Conservation (phyloP, 2,113 vertebrate species). For the Vombatus ursinus region DNA sequence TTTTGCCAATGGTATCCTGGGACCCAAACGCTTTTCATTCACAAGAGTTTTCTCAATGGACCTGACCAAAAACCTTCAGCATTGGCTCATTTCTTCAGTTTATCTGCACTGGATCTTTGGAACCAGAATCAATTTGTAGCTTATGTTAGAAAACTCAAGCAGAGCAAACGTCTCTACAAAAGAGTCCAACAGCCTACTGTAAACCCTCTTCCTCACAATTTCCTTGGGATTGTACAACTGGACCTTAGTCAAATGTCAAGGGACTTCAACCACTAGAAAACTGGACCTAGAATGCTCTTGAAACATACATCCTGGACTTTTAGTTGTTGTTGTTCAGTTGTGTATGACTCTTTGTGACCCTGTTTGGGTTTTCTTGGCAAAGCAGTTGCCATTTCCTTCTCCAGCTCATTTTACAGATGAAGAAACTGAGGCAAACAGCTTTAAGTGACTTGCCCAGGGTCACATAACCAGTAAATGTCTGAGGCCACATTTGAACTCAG, state of each 20-base stretch:
- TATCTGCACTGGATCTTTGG: constrained; percentile 50
- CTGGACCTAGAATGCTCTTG: constrained; percentile 41
- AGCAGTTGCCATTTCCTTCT: neutral
- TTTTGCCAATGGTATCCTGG: neutral
- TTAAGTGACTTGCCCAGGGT: neutral
- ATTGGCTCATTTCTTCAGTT: constrained; percentile 38
- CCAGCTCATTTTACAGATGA: neutral
- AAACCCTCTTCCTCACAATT: neutral
- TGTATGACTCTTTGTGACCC: neutral
- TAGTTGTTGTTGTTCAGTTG: neutral
- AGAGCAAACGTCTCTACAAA: neutral
- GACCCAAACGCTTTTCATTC: neutral
- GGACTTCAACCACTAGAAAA: neutral
- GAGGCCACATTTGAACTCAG: neutral
- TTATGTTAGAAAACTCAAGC: constrained; percentile 40
- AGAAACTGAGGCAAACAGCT: neutral
- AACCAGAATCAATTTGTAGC: constrained; percentile 29
- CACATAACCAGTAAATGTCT: neutral
- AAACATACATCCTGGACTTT: constrained; percentile 48
- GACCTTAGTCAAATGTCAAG: neutral
- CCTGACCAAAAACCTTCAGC: neutral
- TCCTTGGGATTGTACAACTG: constrained; percentile 29
- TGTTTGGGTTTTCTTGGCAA: neutral
- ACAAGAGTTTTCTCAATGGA: neutral
- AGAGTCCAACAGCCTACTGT: neutral